These are phyloP conservation scores for Myioborus miniatus DNA, from an alignment of 2,797 vertebrate genomes.

Conservation along the genomic window DNA sequence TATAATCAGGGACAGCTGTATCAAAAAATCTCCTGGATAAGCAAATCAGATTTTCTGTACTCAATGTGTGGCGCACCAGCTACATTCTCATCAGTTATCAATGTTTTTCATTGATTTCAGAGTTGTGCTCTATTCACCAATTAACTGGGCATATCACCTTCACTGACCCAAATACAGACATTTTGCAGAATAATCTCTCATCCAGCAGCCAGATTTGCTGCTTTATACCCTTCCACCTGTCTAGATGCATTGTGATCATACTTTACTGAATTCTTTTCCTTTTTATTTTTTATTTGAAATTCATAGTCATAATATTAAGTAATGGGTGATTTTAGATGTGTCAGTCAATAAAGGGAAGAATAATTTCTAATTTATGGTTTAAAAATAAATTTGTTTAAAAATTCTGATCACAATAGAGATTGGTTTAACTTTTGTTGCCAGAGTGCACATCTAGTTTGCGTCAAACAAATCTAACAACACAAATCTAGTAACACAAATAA, in stretches of 20 bases:
- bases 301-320: neutral
- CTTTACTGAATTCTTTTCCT: neutral
- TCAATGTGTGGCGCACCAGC: neutral
- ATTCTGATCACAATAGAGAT: neutral
- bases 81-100: neutral
- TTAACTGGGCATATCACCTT: constrained; percentile 34
- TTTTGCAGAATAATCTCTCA: constrained; percentile 4
- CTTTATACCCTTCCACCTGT: constrained; percentile 44
- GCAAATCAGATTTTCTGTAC: neutral
- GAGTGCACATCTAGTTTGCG: neutral
- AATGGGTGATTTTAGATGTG: neutral
- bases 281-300: neutral
- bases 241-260: neutral
- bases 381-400: constrained; percentile 26
- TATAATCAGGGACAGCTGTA: neutral
- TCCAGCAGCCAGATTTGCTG: constrained; percentile 21
- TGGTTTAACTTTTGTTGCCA: constrained; percentile 12
- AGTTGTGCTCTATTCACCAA: neutral
- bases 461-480: constrained; percentile 6
- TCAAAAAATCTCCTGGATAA: neutral
- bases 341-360: neutral
- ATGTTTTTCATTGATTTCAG: constrained; percentile 5
- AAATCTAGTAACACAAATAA: constrained; percentile 3
- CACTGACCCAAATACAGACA: constrained; percentile 33
- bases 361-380: constrained; percentile 18